These are phyloP conservation scores for Himalopsyche japonica DNA, from an alignment of 2,888 invertebrate species.

Conservation along the genomic window DNA sequence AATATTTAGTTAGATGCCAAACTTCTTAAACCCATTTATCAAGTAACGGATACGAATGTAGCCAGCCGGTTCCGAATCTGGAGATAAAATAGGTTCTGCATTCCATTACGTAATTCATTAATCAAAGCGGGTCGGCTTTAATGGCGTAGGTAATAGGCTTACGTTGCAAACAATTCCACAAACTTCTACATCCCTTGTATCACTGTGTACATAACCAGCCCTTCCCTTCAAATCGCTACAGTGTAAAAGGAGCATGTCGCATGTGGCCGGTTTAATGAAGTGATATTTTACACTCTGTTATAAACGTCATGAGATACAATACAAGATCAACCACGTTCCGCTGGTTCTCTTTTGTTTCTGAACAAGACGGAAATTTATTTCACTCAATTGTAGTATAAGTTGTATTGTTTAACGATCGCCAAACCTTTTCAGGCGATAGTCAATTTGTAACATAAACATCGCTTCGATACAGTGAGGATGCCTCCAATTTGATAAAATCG, in stretches of 20 bases:
- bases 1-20: not conserved
- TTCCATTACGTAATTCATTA: constrained; percentile 33
- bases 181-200: constrained; percentile 5
- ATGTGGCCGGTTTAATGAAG: constrained; percentile 13
- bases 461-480: not conserved
- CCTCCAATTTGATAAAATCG: not conserved
- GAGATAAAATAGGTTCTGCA: constrained; percentile 28
- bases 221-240: not conserved
- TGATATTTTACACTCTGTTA: constrained; percentile 19
- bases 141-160: constrained; percentile 32
- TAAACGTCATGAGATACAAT: not conserved
- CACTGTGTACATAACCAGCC: not conserved
- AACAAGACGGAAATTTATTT: not conserved
- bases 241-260: not conserved
- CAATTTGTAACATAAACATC: not conserved
- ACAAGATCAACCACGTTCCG: not conserved
- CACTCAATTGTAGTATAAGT: not conserved
- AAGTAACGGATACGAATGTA: not conserved
- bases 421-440: not conserved
- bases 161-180: constrained; percentile 21
- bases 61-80: not conserved
- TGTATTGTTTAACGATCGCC: not conserved
- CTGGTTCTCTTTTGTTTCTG: not conserved
- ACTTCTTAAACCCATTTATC: constrained; percentile 5
- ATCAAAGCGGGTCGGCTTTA: constrained; percentile 31